A percentile compares a stretch with the other conserved stretches of the same genome.
These are phyloP conservation scores for Lepetodrilus schrolli DNA, from an alignment of 2,888 invertebrate genomes.

Conservation along the genomic window DNA sequence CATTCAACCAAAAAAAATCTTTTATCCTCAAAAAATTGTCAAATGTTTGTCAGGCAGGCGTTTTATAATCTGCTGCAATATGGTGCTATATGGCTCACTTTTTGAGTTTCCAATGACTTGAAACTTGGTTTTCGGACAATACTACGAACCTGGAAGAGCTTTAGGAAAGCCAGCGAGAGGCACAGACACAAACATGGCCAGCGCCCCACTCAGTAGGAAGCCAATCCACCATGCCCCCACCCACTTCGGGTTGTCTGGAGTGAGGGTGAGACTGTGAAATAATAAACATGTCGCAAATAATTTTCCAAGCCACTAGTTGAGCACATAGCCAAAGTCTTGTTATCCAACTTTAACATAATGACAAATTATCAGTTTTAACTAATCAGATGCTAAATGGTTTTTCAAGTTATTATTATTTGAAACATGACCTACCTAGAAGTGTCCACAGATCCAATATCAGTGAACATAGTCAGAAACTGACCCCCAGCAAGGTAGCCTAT, in stretches of 20 bases:
- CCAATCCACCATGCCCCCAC: constrained; percentile 98
- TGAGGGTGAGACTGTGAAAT: constrained; percentile 49
- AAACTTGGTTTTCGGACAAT: too few species aligned
- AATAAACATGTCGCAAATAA: too few species aligned
- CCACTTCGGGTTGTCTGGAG: constrained; percentile 79
- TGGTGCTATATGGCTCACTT: too few species aligned
- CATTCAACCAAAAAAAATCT: too few species aligned
- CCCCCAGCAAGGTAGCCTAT: constrained; percentile 90
- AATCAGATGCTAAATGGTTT: not conserved
- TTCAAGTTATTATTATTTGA: too few species aligned
- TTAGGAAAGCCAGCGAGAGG: constrained; percentile 85
- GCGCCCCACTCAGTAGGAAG: constrained; percentile 85
- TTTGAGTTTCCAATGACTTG: too few species aligned
- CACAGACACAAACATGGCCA: constrained; percentile 87
- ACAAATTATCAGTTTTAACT: not conserved
- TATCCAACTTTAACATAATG: too few species aligned
- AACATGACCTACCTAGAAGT: constrained; percentile 55
- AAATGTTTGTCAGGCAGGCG: too few species aligned
- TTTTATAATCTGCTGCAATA: too few species aligned
- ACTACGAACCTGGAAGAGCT: constrained; percentile 51
- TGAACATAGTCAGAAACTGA: constrained; percentile 84
- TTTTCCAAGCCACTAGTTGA: too few species aligned
- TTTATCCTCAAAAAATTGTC: too few species aligned
- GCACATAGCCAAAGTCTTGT: too few species aligned
- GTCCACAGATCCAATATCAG: constrained; percentile 60